These are phyloP conservation scores for Galemys pyrenaicus DNA, from an alignment of 2,113 vertebrate genomes.

Conservation along the genomic window DNA sequence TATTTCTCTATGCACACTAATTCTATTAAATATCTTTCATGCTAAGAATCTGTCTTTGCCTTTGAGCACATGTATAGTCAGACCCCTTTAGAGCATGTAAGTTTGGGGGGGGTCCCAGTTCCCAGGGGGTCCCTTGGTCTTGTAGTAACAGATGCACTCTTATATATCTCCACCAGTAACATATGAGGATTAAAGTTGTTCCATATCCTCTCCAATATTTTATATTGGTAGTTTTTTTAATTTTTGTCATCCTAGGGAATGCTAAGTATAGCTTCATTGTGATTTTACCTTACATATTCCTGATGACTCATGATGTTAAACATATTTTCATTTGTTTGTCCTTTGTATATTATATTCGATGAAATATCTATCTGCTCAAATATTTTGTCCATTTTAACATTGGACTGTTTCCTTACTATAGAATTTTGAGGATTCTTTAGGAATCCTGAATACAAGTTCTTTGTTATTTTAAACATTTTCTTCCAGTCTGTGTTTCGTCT, in stretches of 20 bases:
- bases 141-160: not conserved
- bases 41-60: no score
- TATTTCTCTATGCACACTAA: no score
- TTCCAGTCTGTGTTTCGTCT: not conserved
- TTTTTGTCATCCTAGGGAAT: not conserved
- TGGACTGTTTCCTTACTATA: not conserved
- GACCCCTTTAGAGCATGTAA: no score
- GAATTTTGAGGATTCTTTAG: conserved; percentile 23
- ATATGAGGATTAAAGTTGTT: not conserved
- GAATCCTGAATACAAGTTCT: not conserved
- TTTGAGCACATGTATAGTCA: no score
- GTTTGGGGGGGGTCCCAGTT: no score
- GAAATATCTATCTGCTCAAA: not conserved
- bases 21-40: no score
- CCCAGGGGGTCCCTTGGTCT: no score
- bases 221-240: not conserved
- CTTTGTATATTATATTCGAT: not conserved
- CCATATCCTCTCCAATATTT: not conserved
- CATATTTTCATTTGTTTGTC: not conserved
- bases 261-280: not conserved
- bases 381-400: not conserved
- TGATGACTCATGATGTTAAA: not conserved
- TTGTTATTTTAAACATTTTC: conserved; percentile 2
- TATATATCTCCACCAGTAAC: not conserved
- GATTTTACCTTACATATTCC: not conserved